Evolutionary conservation across 2,113 vertebrate genomes (phyloP).

Genomic region (Syngnathus typhle): DNA sequence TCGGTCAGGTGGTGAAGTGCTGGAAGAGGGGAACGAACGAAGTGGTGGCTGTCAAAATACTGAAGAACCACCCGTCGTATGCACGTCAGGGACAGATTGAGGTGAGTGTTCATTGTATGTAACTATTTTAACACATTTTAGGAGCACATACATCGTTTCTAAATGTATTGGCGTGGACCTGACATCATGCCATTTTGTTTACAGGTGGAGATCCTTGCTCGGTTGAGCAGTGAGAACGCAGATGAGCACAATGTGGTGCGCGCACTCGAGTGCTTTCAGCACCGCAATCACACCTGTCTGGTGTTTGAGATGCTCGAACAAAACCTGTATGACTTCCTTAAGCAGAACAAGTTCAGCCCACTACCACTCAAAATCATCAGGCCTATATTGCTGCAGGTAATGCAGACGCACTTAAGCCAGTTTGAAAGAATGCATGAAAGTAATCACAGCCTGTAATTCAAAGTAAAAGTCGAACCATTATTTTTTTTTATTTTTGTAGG

Average conservation of each 20-base stretch:
- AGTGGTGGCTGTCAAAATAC: slow-evolving; percentile 92
- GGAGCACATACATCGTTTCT: neutral
- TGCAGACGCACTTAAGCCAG: neutral
- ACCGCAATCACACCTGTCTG: slow-evolving; percentile 90
- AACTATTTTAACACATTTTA: neutral
- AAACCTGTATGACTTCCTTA: slow-evolving; percentile 96
- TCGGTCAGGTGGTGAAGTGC: slow-evolving; percentile 98
- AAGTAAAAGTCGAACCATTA: neutral
- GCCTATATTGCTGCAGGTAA: slow-evolving; percentile 86
- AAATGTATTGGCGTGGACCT: neutral
- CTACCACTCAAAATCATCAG: slow-evolving; percentile 93
- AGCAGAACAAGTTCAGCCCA: slow-evolving; percentile 98
- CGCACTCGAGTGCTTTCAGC: slow-evolving; percentile 95
- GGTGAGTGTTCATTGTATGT: slow-evolving; percentile 47
- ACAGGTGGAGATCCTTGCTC: slow-evolving; percentile 85
- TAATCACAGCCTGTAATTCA: neutral
- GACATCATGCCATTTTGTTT: neutral
- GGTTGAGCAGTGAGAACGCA: slow-evolving; percentile 90
- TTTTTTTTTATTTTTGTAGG: slow-evolving; percentile 44
- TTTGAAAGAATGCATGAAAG: neutral
- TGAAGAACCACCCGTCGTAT: slow-evolving; percentile 97
- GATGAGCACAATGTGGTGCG: slow-evolving; percentile 94
- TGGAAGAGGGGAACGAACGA: slow-evolving; percentile 93
- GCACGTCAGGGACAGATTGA: slow-evolving; percentile 96
- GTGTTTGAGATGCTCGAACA: slow-evolving; percentile 99